phyloP scores from a whole-genome alignment of 2,113 vertebrate species.

The Albula goreensis region DNA sequence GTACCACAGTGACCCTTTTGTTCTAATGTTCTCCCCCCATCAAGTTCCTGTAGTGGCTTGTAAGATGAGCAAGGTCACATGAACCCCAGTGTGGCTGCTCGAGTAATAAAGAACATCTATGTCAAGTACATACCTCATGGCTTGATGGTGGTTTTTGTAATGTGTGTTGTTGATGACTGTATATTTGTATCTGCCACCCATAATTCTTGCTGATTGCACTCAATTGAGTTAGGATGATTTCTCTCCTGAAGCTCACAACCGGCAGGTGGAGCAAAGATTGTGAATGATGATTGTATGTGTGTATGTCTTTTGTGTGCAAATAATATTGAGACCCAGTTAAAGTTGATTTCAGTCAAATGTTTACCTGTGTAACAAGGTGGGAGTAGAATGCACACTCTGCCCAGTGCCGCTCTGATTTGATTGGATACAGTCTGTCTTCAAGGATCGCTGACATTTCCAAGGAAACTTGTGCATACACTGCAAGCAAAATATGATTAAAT shows the following conservation, averaged over 20 bases:
- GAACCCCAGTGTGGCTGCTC: neutral
- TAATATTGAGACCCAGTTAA: neutral
- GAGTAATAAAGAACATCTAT: conserved; percentile 39
- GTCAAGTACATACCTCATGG: conserved; percentile 20
- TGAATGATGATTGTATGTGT: neutral
- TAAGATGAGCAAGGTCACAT: conserved; percentile 28
- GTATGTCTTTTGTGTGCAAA: neutral
- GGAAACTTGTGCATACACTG: no score
- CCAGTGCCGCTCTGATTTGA: neutral
- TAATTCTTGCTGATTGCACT: neutral
- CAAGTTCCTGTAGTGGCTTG: conserved; percentile 37
- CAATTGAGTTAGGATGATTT: neutral
- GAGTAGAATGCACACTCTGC: neutral
- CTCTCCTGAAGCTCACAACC: no score
- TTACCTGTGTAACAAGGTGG: neutral
- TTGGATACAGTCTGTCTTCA: no score
- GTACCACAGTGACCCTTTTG: conserved; percentile 34
- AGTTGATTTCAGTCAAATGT: neutral
- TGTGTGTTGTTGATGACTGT: neutral
- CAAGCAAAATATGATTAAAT: no score
- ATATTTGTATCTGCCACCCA: neutral
- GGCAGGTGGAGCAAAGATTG: neutral
- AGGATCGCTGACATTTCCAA: no score
- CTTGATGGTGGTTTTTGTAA: neutral
- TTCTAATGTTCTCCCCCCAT: conserved; percentile 36